phyloP scores from a whole-genome alignment of 2,888 invertebrate species.

The Drosophila robusta region DNA sequence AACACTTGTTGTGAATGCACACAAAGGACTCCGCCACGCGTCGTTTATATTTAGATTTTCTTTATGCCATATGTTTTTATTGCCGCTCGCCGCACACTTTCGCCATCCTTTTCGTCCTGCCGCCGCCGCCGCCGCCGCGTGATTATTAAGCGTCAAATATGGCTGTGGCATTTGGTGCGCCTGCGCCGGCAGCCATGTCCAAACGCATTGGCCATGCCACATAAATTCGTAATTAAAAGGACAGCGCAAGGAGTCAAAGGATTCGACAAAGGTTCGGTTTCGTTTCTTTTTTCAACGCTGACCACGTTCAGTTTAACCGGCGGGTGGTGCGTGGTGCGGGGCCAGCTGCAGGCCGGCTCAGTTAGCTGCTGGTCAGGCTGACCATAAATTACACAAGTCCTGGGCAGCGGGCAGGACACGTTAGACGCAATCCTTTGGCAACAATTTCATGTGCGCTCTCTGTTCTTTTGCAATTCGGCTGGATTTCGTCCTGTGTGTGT shows the following conservation, averaged over 20 bases:
- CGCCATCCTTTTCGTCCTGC: conserved; percentile 45
- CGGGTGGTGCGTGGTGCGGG: conserved; percentile 38
- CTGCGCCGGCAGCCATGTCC: conserved; percentile 44
- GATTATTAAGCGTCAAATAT: conserved; percentile 54
- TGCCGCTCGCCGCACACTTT: conserved; percentile 43
- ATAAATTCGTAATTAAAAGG: conserved; percentile 60
- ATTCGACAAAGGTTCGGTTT: conserved; percentile 32
- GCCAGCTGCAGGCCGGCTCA: conserved; percentile 46
- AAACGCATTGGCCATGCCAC: conserved; percentile 43
- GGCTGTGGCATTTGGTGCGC: conserved; percentile 49
- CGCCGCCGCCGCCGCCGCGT: conserved; percentile 22
- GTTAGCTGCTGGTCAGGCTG: conserved; percentile 39
- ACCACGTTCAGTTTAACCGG: conserved; percentile 28
- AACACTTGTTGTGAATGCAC: conserved; percentile 32
- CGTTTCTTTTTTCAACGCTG: conserved; percentile 13
- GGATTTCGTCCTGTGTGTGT: conserved; percentile 4
- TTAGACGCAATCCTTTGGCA: conserved; percentile 63
- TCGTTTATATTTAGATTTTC: conserved; percentile 21
- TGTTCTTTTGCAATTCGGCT: conserved; percentile 51
- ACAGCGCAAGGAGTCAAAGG: conserved; percentile 48
- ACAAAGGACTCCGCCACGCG: conserved; percentile 21
- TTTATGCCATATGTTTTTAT: conserved; percentile 34
- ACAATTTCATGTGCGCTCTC: conserved; percentile 23
- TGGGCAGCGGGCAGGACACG: conserved; percentile 26
- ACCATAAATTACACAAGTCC: conserved; percentile 69